Evolutionary conservation across 2,113 vertebrate species (phyloP).

Genomic region (Saccopteryx bilineata): DNA sequence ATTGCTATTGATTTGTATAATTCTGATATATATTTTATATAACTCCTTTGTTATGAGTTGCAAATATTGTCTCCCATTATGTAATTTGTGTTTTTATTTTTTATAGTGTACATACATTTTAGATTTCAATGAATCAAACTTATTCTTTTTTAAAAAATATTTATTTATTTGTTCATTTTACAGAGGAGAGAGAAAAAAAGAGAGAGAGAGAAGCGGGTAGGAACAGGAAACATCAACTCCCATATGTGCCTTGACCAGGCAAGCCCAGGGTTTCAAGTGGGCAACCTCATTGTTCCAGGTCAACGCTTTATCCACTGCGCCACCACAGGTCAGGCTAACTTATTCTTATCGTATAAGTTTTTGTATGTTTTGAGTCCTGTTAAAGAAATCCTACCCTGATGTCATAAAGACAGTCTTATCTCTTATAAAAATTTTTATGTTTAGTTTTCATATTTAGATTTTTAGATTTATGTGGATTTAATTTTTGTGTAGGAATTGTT

Average conservation of each 20-base stretch:
- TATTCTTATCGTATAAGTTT: not conserved
- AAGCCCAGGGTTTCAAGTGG: too few relatives aligned
- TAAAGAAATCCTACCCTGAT: conserved; percentile 1
- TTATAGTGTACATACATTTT: conserved; percentile 31
- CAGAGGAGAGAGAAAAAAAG: too few relatives aligned
- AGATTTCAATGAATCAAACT: not conserved
- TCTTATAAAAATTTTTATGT: not conserved
- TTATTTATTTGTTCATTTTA: too few relatives aligned
- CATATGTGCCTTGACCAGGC: too few relatives aligned
- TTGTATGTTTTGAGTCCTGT: not conserved
- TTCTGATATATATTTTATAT: conserved; percentile 39
- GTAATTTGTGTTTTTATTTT: conserved; percentile 7
- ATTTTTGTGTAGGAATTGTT: conserved; percentile 16
- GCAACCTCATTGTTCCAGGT: too few relatives aligned
- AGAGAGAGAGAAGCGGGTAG: too few relatives aligned
- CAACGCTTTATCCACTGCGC: too few relatives aligned
- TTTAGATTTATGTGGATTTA: not conserved
- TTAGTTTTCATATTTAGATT: conserved; percentile 48
- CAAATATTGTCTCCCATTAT: conserved; percentile 10
- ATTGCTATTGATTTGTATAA: conserved; percentile 32
- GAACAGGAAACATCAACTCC: too few relatives aligned
- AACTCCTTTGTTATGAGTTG: conserved; percentile 14
- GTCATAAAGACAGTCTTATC: not conserved
- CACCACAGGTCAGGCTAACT: too few relatives aligned
- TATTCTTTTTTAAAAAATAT: not conserved